Conservation (phyloP, 1,140 invertebrate genomes). For the Brachionus paranguensis region DNA sequence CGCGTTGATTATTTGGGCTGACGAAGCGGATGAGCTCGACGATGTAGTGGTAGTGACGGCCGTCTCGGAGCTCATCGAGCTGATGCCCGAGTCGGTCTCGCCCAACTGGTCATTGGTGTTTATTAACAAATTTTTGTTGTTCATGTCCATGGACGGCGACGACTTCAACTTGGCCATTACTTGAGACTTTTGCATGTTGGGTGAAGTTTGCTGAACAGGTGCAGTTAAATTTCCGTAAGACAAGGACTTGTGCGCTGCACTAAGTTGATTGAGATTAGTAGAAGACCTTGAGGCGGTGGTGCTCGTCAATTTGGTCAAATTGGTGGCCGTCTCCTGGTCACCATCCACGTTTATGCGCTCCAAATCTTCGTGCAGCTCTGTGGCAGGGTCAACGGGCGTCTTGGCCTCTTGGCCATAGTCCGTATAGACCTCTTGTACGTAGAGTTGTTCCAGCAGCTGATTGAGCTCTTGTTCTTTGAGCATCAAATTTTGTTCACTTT, state of each 20-base stretch:
- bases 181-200: background rate
- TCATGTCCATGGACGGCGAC: conserved; percentile 2
- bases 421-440: conserved; percentile 29
- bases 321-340: background rate
- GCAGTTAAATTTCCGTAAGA: conserved; percentile 2
- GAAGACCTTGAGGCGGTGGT: background rate
- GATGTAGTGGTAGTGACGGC: background rate
- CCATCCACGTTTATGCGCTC: background rate
- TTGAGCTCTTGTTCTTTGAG: conserved; percentile 36
- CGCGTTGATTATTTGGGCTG: background rate
- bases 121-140: background rate
- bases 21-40: background rate
- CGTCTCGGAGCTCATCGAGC: conserved; percentile 36
- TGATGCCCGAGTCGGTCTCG: conserved; percentile 37
- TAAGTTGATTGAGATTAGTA: background rate
- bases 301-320: background rate
- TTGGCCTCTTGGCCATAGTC: background rate
- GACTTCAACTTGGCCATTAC: background rate
- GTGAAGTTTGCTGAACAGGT: conserved; percentile 14
- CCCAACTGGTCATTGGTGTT: conserved; percentile 28
- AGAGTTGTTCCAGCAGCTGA: conserved; percentile 9
- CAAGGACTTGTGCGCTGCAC: background rate
- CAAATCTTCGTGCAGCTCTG: background rate
- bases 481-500: conserved; percentile 35
- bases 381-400: background rate